phyloP scores from a whole-genome alignment of 1,140 invertebrate species.

The Leptopilina boulardi region DNA sequence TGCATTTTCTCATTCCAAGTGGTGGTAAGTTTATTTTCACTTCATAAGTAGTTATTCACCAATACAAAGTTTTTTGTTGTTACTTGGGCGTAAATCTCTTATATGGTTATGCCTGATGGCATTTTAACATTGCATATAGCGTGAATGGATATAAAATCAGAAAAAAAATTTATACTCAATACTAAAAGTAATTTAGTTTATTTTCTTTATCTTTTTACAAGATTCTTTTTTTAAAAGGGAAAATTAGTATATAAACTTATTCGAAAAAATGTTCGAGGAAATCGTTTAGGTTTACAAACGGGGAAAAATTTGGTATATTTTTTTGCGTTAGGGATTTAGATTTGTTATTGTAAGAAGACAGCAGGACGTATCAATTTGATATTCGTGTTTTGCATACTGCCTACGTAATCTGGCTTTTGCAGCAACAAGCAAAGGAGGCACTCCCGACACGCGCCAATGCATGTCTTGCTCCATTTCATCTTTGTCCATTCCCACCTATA shows the following conservation, averaged over 20 bases:
- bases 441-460: conserved; percentile 75
- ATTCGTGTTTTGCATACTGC: conserved; percentile 38
- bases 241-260: no score
- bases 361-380: conserved; percentile 32
- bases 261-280: no score
- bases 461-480: conserved; percentile 75
- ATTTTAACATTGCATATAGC: conserved; percentile 45
- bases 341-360: conserved; percentile 37
- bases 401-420: conserved; percentile 52
- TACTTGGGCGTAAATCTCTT: conserved; percentile 49
- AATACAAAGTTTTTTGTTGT: conserved; percentile 29
- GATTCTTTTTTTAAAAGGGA: no score
- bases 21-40: conserved; percentile 43
- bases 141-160: no score
- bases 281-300: no score
- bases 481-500: conserved; percentile 66
- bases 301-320: no score
- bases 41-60: conserved; percentile 19
- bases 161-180: no score
- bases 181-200: no score
- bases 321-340: conserved; percentile 36
- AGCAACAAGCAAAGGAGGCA: conserved; percentile 59
- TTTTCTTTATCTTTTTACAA: no score
- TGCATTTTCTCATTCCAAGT: conserved; percentile 39
- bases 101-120: conserved; percentile 46